Evolutionary conservation across 2,797 vertebrate genomes (phyloP).

Genomic region (Enoplosus armatus): DNA sequence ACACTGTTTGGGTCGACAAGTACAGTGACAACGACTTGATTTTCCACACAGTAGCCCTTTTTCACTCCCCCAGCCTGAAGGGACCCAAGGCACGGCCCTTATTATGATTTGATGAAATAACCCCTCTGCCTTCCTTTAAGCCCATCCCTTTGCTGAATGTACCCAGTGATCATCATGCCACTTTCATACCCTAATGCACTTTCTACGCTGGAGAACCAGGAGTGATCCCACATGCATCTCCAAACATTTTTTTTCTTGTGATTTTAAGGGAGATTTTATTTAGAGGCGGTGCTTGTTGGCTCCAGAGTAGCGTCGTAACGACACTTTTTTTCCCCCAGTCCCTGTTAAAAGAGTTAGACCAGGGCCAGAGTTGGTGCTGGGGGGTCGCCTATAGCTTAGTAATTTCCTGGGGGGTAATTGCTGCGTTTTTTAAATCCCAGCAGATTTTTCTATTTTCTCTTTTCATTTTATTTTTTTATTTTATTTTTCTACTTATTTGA

Average conservation of each 20-base stretch:
- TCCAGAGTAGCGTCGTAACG: conserved; percentile 87
- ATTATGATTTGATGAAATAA: conserved; percentile 80
- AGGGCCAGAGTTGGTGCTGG: conserved; percentile 88
- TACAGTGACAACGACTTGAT: conserved; percentile 68
- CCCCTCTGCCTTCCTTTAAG: conserved; percentile 73
- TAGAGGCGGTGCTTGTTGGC: conserved; percentile 89
- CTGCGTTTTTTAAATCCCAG: conserved; percentile 68
- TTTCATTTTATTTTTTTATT: conserved; percentile 55
- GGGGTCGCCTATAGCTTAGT: conserved; percentile 83
- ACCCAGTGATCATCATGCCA: conserved; percentile 77
- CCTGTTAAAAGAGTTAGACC: conserved; percentile 89
- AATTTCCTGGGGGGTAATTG: conserved; percentile 81
- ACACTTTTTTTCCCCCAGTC: conserved; percentile 85
- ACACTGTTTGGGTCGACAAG: conserved; percentile 53
- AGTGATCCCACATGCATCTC: conserved; percentile 78
- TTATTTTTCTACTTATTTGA: conserved; percentile 67
- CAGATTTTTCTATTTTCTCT: conserved; percentile 65
- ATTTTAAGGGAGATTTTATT: conserved; percentile 87
- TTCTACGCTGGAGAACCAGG: conserved; percentile 50
- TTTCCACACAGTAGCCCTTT: conserved; percentile 68
- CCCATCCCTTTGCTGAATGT: conserved; percentile 76
- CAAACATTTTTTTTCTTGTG: conserved; percentile 79
- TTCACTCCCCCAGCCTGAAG: conserved; percentile 48
- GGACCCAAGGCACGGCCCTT: conserved; percentile 67
- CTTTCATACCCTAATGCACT: conserved; percentile 69